These are phyloP conservation scores for Piprites chloris DNA, from an alignment of 2,113 vertebrate species.

Conservation along the genomic window DNA sequence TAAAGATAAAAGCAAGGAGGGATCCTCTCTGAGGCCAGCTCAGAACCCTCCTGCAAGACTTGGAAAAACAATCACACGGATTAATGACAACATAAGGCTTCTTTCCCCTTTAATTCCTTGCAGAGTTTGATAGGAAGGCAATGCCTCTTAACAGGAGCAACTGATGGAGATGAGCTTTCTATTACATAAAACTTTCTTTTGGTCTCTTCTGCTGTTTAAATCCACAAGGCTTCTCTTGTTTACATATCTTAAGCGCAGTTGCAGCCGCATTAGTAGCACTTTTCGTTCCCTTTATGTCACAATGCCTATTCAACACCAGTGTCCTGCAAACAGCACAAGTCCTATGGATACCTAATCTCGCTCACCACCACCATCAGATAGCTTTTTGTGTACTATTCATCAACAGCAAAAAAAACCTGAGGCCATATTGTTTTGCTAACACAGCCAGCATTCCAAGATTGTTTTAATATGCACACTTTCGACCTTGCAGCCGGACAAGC, in stretches of 20 bases:
- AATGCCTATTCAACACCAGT: background rate
- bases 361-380: background rate
- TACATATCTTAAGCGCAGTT: background rate
- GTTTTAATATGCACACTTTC: background rate
- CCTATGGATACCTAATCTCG: background rate
- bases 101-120: background rate
- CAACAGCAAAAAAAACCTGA: background rate
- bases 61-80: background rate
- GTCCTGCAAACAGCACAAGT: background rate
- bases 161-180: background rate
- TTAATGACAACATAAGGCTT: background rate
- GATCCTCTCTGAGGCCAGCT: background rate
- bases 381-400: background rate
- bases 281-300: background rate
- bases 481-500: background rate
- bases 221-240: background rate
- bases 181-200: background rate
- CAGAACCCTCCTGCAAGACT: background rate
- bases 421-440: background rate
- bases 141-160: background rate
- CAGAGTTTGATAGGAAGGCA: background rate
- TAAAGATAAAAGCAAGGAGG: background rate
- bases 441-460: slow-evolving; percentile 1
- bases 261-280: fast-evolving
- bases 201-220: background rate